Evolutionary conservation across 1,140 invertebrate species (phyloP), one percentile per base, ranked within the genome.

Genomic region (Brachionus sp.): DNA sequence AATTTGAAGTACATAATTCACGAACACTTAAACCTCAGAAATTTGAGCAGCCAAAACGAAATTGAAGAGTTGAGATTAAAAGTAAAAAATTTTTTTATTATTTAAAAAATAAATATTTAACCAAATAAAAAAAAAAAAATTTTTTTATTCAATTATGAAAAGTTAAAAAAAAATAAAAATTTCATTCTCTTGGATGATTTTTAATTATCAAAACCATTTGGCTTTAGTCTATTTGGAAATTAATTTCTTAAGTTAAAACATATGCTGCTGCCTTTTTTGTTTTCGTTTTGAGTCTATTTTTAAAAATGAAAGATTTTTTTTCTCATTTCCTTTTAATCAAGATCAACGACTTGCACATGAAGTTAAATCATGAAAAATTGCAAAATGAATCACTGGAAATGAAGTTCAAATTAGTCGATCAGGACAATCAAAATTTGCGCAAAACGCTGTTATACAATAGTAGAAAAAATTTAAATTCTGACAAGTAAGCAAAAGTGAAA

Each of bases 371-470:
- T 46, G 70, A 75, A 75, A 75, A 75, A 46, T 10, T 75, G 7
- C 70, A 75, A 50, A 75, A 44, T 75, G 70, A 75, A 75, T 46
- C 70, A 12, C 44, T 75, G 10, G 70, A 75, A 75, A 75, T 75
- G 70, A 75, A 75, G n/a, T 75, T 75, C 33, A 75, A 75, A 33
- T 44, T 75, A 0, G 70, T 75, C 23, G 70, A 75, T 50, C 70
- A 75, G 13, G 70, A 75, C 25, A 75, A 75, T n/a, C 70, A 75
- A 46, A 75, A 75, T 29, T 46, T 75, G 23, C 39, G 70, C 46
- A 75, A 75, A 46, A 75, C 70, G 0, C 25, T 75, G 7, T 13
- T 75, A 1, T 75, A 42, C 23, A 75, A 75, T 50, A 75, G 39
- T 13, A 25, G 70, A 23, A 75, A 75, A 25, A 33, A 75, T 75